Evolutionary conservation across 2,888 invertebrate species (phyloP), one percentile per base, ranked within the genome.

Genomic region (Amphipyra berbera): DNA sequence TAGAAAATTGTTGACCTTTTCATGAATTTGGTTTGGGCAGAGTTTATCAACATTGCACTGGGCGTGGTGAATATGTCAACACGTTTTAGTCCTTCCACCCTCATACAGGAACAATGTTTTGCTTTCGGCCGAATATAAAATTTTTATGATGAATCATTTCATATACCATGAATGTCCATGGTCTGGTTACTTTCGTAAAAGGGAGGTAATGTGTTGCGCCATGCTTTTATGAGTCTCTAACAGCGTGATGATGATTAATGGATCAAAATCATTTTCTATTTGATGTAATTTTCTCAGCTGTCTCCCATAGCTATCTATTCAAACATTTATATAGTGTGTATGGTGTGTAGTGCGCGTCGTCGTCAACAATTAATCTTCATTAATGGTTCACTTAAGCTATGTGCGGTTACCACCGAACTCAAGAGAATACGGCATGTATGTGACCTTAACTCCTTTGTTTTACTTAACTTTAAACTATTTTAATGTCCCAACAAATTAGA

Each of bases 311-410:
- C 46, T 71, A 66, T 73, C 68, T 73, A 62, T 76, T 60, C 61
- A 73, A 69, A 76, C 69, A 71, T 76, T 76, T 49, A 62, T 67
- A 66, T 73, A 70, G 72, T 67, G 59, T 53, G 68, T 72, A 70
- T 67, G 66, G 73, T 76, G 79, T 71, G 50, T 85, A 85, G 82
- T 86, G 85, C 81, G 84, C 86, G 83, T 82, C 85, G 85, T 86
- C 82, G 81, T 82, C 84, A 84, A 87, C 91, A 88, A 92, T 94
- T 93, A 92, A 94, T 94, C 94, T 92, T 93, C 92, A 93, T 93
- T 93, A 93, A 89, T 87, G 90, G 88, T 85, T 89, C 85, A 85
- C 85, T 87, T 82, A 87, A 88, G 90, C 88, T 86, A 88, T 87
- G 87, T 90, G 91, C 86, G 92, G 91, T 88, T 88, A 82, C 83